Evolutionary conservation across 2,113 vertebrate genomes (phyloP), one percentile per base, ranked within the genome.

Genomic region (Bostrychus sinensis): DNA sequence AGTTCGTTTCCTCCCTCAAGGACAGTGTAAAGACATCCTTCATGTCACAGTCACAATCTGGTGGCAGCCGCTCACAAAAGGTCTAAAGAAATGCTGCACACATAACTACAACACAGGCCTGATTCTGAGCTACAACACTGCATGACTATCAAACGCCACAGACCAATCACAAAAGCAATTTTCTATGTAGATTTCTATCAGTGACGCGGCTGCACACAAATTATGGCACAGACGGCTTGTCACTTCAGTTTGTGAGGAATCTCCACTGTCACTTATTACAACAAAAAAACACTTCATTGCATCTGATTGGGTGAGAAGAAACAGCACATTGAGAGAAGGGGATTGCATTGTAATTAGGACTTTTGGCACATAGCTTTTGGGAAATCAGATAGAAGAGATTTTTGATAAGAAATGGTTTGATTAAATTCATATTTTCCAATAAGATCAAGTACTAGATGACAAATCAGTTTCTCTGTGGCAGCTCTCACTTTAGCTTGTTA

Each of bases 151-250:
- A 45, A 54, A 56, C 32, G 37, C 32, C 59, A 58, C 37, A 36
- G 20, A 20, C 38, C 13, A 66, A 12, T 28, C 32, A 28, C 51
- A 63, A 70, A 39, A 55, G 60, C 43, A 5, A 16, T 67, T 5
- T 37, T 37, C 37, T 4, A 41, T 54, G 20, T 19, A 42, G 32
- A 66, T 75, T 56, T 22, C 28, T 16, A 12, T 76, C 43, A 56
- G 48, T 48, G n/a, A 63, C 50, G 66, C 8, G 32, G 53, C 54
- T 26, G 8, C 39, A 46, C 45, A 54, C 56, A 65, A 57, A 66
- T 59, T 59, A 63, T 51, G 56, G 34, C 53, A 55, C 39, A 66
- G 56, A 68, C 3, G 1, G 56, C 25, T 30, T 70, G 68, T 68
- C 39, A 59, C 39, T 73, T 25, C 38, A 37, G n/a, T 19, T 39